Conservation (phyloP, 1,140 invertebrate genomes). For the Psix sp. region DNA sequence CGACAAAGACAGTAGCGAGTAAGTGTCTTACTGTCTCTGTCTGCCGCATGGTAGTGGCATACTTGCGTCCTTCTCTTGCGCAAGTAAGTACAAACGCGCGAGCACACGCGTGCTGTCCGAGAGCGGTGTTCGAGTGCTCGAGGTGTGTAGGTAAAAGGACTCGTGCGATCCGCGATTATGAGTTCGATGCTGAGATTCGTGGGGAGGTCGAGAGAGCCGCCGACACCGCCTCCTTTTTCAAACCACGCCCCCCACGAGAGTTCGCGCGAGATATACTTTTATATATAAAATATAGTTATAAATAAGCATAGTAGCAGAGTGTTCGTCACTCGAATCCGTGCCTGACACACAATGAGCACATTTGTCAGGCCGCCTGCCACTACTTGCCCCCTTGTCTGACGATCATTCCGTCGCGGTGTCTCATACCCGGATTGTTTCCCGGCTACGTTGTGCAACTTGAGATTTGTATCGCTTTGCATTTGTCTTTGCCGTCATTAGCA, state of each 20-base stretch:
- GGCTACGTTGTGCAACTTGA: constrained; percentile 26
- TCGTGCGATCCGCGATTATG: constrained; percentile 60
- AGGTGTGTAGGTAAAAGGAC: constrained; percentile 59
- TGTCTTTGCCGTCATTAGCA: constrained; percentile 30
- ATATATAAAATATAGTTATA: constrained; percentile 46
- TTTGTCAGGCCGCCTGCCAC: constrained; percentile 58
- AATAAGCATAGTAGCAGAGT: constrained; percentile 33
- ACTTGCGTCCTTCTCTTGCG: neutral
- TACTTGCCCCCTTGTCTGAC: constrained; percentile 8
- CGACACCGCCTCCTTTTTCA: constrained; percentile 72
- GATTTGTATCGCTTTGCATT: constrained; percentile 31
- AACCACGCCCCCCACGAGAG: constrained; percentile 71
- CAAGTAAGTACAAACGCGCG: constrained; percentile 7
- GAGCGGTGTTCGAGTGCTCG: constrained; percentile 46
- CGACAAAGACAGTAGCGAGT: constrained; percentile 29
- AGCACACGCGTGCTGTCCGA: constrained; percentile 11
- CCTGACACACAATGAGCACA: constrained; percentile 52
- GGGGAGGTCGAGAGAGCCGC: constrained; percentile 61
- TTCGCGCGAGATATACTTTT: constrained; percentile 56
- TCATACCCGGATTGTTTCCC: constrained; percentile 41
- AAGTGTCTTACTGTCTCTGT: neutral
- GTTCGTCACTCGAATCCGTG: constrained; percentile 30
- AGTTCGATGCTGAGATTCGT: constrained; percentile 68
- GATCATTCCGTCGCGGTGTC: constrained; percentile 28
- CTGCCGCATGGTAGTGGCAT: constrained; percentile 9